Evolutionary conservation across 2,888 invertebrate genomes (phyloP).

Genomic region (Temnothorax rugatulus): DNA sequence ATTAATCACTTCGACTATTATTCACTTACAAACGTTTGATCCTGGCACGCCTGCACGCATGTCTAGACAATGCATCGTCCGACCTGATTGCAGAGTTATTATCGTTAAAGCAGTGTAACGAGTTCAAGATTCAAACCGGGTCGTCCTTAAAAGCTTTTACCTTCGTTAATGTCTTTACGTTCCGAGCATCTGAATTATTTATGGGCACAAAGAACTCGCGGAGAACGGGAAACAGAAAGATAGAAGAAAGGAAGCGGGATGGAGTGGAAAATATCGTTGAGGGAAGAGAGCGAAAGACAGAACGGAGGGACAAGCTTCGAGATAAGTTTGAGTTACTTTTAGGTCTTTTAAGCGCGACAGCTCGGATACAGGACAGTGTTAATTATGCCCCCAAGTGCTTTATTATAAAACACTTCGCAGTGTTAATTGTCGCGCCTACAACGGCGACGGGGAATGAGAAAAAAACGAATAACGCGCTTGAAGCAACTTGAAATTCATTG

Average conservation of each 20-base stretch:
- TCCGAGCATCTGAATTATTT: constrained; percentile 78
- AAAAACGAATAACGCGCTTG: constrained; percentile 7
- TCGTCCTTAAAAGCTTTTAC: constrained; percentile 72
- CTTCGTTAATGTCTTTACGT: constrained; percentile 75
- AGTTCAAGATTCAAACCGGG: constrained; percentile 71
- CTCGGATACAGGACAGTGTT: constrained; percentile 63
- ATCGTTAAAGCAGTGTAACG: constrained; percentile 71
- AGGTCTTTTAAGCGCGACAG: constrained; percentile 63
- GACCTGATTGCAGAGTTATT: constrained; percentile 71
- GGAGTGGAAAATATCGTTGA: constrained; percentile 30
- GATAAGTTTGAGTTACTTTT: constrained; percentile 72
- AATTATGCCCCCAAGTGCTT: constrained; percentile 70
- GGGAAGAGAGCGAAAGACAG: constrained; percentile 30
- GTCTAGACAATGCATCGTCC: constrained; percentile 60
- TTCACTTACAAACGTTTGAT: constrained; percentile 52
- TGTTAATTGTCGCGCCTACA: constrained; percentile 64
- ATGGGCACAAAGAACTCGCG: constrained; percentile 72
- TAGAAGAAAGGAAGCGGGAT: constrained; percentile 23
- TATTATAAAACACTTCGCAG: constrained; percentile 61
- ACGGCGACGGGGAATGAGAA: constrained; percentile 10
- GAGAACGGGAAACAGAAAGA: constrained; percentile 46
- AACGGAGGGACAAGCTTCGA: constrained; percentile 49
- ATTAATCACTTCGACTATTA: constrained; percentile 54
- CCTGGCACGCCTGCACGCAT: constrained; percentile 59
- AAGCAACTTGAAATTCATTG: constrained; percentile 46